Percentiles rank a stretch among this genome's conserved stretches.
Conservation (phyloP, 2,797 vertebrate genomes). For the Neosalanx taihuensis region DNA sequence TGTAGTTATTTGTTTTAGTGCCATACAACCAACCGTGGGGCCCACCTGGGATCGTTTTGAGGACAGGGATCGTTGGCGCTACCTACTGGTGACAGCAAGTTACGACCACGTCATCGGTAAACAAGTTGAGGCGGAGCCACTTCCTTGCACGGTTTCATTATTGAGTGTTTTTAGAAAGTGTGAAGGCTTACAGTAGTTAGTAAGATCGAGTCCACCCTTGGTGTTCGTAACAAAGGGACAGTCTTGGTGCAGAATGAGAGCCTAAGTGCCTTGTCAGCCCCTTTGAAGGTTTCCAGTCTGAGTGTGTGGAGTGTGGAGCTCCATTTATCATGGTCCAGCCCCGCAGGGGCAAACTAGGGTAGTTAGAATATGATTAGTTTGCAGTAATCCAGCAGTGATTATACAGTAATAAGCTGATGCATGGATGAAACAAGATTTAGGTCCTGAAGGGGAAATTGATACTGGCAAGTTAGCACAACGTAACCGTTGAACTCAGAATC, state of each 20-base stretch:
- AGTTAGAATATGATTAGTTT: slow-evolving; percentile 50
- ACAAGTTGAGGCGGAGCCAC: not conserved
- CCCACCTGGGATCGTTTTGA: not conserved
- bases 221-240: not conserved
- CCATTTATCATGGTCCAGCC: slow-evolving; percentile 42
- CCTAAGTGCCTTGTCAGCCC: slow-evolving; percentile 29
- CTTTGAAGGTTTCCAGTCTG: slow-evolving; percentile 24
- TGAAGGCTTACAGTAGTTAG: not conserved
- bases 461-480: not conserved
- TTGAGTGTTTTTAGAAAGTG: too few relatives aligned
- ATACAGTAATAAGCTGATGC: slow-evolving; percentile 43
- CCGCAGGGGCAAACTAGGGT: slow-evolving; percentile 38
- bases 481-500: not conserved
- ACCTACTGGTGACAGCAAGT: not conserved
- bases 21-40: not conserved
- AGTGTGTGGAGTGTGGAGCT: slow-evolving; percentile 40
- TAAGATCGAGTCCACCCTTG: not conserved
- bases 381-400: slow-evolving; percentile 47
- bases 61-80: not conserved
- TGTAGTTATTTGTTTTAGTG: too few relatives aligned
- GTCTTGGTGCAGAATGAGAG: slow-evolving; percentile 1
- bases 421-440: not conserved
- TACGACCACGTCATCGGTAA: not conserved
- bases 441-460: not conserved
- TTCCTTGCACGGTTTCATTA: not conserved